Conservation (phyloP, 2,113 vertebrate genomes). For the Cercopithecus mona region DNA sequence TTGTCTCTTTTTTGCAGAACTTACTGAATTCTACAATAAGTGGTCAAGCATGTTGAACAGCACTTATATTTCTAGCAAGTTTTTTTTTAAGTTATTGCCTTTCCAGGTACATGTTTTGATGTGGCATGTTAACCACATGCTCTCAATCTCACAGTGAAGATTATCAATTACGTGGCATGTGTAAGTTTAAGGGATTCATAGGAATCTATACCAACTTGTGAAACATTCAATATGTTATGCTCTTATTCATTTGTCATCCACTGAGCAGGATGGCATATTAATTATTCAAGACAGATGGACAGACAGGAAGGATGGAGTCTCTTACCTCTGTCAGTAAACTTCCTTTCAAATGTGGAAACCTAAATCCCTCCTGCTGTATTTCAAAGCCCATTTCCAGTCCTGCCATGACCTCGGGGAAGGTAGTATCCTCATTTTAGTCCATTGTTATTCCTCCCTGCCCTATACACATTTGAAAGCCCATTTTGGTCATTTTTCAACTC, state of each 20-base stretch:
- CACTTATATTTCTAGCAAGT: background rate
- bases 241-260: background rate
- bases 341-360: background rate
- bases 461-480: background rate
- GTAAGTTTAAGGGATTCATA: background rate
- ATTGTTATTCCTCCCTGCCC: background rate
- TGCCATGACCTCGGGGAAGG: background rate
- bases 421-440: background rate
- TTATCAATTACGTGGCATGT: background rate
- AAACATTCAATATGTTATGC: background rate
- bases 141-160: background rate
- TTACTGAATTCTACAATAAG: background rate
- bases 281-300: background rate
- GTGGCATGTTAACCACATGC: background rate
- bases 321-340: background rate
- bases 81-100: background rate
- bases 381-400: background rate
- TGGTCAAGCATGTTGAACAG: too few relatives aligned
- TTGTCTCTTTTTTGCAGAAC: background rate
- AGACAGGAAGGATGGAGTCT: background rate
- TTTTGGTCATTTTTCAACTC: background rate
- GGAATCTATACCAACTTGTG: background rate
- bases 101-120: background rate
- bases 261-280: background rate
- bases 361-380: background rate